Evolutionary conservation across 2,797 vertebrate species (phyloP), one percentile per base, ranked within the genome.

Genomic region (Darevskia nairensis): DNA sequence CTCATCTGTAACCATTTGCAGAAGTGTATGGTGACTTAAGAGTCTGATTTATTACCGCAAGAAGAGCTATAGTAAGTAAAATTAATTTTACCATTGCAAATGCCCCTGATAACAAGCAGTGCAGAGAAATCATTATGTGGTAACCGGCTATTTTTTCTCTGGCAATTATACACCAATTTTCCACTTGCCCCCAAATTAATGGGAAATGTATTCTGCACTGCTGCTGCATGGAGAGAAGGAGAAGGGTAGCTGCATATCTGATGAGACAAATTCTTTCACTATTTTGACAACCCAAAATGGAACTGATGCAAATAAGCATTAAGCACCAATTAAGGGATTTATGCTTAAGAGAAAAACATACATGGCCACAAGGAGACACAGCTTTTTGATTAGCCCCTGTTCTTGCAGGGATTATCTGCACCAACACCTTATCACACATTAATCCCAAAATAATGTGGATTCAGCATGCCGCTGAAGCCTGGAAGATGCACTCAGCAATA

Each of bases 11-110:
- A 85, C 76, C 87, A 94, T 95, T 94, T 93, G 44, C 92, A 39
- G 69, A 93, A 91, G 19, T 88, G 94, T 92, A 71, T 89, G 87
- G 83, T 92, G 80, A 93, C 90, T 94, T 92, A 95, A 89, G 93
- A 94, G 85, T 92, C 94, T 89, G 86, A 96, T 92, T 90, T 92
- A 92, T 94, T 97, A 93, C 92, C 92, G 87, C 79, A 61, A 93
- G 92, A 69, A 93, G 27, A 92, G 90, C 82, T 94, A 80, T 92
- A 94, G 74, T 77, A 83, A 90, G 64, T 92, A 91, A 95, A 96
- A 96, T 95, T 95, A 95, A 94, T 95, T 95, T 95, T 90, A 92
- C 90, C 87, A 87, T 89, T 94, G 90, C 80, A 96, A 92, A 95
- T 91, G 94, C 87, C 90, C 85, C 88, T 83, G 84, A 87, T 92